Evolutionary conservation across 1,140 invertebrate genomes (phyloP).

Genomic region (Temnothorax curvispinosus): DNA sequence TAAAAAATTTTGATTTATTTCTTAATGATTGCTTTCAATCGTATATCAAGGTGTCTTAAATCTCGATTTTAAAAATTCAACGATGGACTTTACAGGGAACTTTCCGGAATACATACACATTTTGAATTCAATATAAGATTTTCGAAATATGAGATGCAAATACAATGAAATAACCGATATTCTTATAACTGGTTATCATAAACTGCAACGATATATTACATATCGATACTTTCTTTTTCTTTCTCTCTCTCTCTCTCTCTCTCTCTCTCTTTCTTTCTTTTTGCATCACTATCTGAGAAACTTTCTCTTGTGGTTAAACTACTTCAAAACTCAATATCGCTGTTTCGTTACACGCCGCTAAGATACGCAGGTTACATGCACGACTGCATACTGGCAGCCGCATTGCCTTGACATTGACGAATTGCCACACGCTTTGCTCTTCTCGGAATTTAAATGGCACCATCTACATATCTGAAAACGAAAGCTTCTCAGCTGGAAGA

Average conservation of each 20-base stretch:
- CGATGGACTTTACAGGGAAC: neutral
- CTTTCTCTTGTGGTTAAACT: constrained; percentile 42
- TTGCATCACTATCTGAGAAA: constrained; percentile 42
- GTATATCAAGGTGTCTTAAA: neutral
- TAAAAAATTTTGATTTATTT: neutral
- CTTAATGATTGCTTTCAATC: neutral
- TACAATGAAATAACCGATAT: neutral
- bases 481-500: constrained; percentile 11
- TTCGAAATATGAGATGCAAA: neutral
- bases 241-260: neutral
- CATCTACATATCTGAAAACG: constrained; percentile 31
- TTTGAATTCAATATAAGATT: neutral
- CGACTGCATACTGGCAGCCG: constrained; percentile 35
- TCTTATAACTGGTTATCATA: neutral
- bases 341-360: constrained; percentile 50
- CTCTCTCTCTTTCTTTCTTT: neutral
- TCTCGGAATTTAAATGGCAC: constrained; percentile 51
- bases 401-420: constrained; percentile 57
- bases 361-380: constrained; percentile 17
- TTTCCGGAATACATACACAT: neutral
- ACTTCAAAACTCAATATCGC: constrained; percentile 51
- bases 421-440: constrained; percentile 40
- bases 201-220: neutral
- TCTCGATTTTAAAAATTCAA: neutral
- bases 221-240: neutral